Evolutionary conservation across 2,888 invertebrate genomes (phyloP).

Genomic region (Ceratothoa steindachneri): DNA sequence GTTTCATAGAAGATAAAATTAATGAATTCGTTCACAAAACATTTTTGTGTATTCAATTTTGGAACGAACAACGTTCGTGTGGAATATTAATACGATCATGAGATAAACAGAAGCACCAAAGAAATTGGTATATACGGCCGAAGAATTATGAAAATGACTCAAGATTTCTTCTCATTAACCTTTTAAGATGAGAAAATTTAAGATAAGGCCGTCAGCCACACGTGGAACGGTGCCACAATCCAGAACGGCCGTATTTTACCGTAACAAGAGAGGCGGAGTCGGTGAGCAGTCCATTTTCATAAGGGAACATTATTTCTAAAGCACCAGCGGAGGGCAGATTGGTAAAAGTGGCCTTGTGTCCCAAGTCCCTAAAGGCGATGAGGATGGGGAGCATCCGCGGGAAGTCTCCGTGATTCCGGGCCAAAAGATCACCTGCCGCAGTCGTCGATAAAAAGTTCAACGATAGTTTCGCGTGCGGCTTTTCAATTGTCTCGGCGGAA

Average conservation of each 20-base stretch:
- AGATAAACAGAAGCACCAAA: too few relatives aligned
- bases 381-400: background rate
- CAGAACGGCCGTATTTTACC: constrained; percentile 16
- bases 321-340: background rate
- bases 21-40: too few relatives aligned
- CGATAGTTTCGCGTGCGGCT: constrained; percentile 32
- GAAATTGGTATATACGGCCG: background rate
- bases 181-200: constrained; percentile 1
- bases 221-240: constrained; percentile 2
- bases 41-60: too few relatives aligned
- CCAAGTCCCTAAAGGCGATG: background rate
- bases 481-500: constrained; percentile 28
- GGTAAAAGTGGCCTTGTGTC: background rate
- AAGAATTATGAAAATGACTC: background rate
- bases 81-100: background rate
- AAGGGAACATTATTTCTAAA: constrained; percentile 22
- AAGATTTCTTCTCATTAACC: constrained; percentile 10
- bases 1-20: too few relatives aligned
- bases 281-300: constrained; percentile 39
- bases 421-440: background rate
- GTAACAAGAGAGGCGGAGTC: constrained; percentile 44
- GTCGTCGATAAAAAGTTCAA: background rate
- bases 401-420: background rate
- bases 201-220: constrained; percentile 4
- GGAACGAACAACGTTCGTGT: too few relatives aligned